Evolutionary conservation across 2,113 vertebrate species (phyloP).

Genomic region (Cephalopterus ornatus): DNA sequence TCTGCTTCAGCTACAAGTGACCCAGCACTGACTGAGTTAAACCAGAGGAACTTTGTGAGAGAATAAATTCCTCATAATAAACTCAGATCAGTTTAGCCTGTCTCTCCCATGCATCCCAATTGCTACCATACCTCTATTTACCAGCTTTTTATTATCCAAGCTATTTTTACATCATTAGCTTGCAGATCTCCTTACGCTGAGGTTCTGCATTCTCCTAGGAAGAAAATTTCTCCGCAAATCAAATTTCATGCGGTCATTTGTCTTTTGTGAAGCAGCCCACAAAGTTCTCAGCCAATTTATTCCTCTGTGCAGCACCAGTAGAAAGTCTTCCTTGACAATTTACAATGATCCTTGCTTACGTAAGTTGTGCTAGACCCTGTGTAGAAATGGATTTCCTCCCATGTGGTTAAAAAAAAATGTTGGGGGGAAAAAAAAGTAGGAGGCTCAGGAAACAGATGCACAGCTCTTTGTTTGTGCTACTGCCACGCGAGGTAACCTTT

Average conservation of each 20-base stretch:
- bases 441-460: background rate
- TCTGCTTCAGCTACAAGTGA: background rate
- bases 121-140: background rate
- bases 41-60: background rate
- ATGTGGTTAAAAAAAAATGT: background rate
- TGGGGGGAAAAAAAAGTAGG: background rate
- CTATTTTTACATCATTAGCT: conserved; percentile 1
- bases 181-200: conserved; percentile 4
- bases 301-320: background rate
- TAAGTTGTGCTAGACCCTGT: background rate
- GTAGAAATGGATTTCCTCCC: background rate
- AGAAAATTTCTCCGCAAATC: background rate
- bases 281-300: background rate
- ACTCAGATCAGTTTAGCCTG: background rate
- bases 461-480: background rate
- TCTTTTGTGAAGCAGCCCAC: background rate
- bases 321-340: background rate
- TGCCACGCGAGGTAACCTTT: background rate
- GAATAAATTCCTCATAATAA: background rate
- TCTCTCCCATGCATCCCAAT: background rate
- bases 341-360: background rate
- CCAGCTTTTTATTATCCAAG: background rate
- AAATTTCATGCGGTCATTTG: background rate
- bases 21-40: background rate
- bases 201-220: background rate